Evolutionary conservation across 1,140 invertebrate genomes (phyloP).

Genomic region (Drosophila guanche): DNA sequence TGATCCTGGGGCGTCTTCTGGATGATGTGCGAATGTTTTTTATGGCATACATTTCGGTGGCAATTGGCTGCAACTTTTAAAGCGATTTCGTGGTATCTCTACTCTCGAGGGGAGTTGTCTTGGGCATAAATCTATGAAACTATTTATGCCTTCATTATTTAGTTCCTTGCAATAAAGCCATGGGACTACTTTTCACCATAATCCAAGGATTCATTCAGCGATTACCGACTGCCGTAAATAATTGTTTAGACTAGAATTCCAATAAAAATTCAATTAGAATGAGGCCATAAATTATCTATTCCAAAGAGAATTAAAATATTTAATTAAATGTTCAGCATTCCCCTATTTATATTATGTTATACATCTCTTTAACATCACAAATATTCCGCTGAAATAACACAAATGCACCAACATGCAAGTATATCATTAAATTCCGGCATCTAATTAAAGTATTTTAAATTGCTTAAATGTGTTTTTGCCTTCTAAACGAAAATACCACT

Average conservation of each 20-base stretch:
- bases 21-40: constrained; percentile 19
- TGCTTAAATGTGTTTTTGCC: too few species aligned
- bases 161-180: too few species aligned
- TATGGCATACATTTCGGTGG: not conserved
- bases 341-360: not conserved
- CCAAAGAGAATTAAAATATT: not conserved
- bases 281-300: not conserved
- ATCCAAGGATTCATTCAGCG: too few species aligned
- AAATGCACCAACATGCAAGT: constrained; percentile 8
- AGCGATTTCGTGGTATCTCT: not conserved
- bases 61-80: not conserved
- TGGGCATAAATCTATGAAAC: too few species aligned
- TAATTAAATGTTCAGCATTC: not conserved
- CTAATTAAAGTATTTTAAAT: constrained; percentile 16
- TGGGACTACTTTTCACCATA: too few species aligned
- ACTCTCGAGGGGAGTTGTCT: too few species aligned
- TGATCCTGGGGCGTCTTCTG: not conserved
- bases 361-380: too few species aligned
- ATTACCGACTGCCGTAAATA: too few species aligned
- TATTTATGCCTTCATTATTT: too few species aligned
- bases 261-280: too few species aligned
- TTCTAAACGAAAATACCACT: constrained; percentile 7
- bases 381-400: not conserved
- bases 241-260: too few species aligned
- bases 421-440: not conserved